phyloP scores from a whole-genome alignment of 2,888 invertebrate genomes.

The Drymonia ruficornis region DNA sequence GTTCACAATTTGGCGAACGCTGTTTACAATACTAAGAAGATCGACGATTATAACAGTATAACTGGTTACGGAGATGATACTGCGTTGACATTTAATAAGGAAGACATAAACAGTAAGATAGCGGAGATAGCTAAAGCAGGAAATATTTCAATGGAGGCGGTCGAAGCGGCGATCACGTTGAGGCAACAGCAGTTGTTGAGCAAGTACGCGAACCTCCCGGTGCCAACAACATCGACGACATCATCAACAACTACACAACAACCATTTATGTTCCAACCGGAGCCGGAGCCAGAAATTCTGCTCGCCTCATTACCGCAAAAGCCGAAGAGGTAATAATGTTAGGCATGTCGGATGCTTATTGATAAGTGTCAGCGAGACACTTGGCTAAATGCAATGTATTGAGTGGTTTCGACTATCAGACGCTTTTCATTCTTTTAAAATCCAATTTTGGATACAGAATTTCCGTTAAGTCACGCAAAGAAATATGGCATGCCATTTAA shows the following conservation, averaged over 20 bases:
- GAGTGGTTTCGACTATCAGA: too few species aligned
- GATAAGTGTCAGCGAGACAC: background rate
- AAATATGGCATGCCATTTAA: too few species aligned
- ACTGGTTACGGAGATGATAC: conserved; percentile 77
- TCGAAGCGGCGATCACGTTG: conserved; percentile 90
- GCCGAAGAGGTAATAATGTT: conserved; percentile 62
- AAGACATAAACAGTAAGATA: conserved; percentile 77
- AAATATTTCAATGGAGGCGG: conserved; percentile 91
- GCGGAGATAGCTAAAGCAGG: conserved; percentile 87
- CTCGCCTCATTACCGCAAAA: conserved; percentile 62
- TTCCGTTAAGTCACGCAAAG: too few species aligned
- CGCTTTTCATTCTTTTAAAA: too few species aligned
- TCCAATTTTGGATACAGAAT: too few species aligned
- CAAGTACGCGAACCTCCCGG: conserved; percentile 80
- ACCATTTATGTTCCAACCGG: conserved; percentile 61
- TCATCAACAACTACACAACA: conserved; percentile 68
- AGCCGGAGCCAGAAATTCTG: conserved; percentile 71
- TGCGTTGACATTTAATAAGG: conserved; percentile 68
- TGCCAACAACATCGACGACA: conserved; percentile 77
- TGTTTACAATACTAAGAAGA: conserved; percentile 75
- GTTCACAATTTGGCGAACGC: conserved; percentile 70
- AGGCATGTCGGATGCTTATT: background rate
- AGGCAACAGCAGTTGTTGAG: conserved; percentile 88
- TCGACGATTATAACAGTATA: conserved; percentile 78
- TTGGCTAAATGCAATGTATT: background rate